Conservation (phyloP, 1,140 invertebrate genomes). For the Cotesia chilonis region DNA sequence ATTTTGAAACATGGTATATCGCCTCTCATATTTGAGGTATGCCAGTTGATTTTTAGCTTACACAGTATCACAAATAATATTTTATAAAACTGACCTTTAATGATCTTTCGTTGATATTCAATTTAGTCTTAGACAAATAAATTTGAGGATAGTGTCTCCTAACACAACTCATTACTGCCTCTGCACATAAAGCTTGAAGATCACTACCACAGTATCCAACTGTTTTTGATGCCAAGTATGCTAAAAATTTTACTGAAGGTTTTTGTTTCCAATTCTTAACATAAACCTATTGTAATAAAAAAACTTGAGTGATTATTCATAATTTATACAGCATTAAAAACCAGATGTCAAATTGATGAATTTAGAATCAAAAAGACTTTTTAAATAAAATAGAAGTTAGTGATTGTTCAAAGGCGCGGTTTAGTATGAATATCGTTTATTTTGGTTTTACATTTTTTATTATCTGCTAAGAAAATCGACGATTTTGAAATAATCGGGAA, state of each 20-base stretch:
- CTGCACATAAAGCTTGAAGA: slow-evolving; percentile 62
- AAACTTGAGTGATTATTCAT: too few species aligned
- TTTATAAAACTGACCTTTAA: slow-evolving; percentile 51
- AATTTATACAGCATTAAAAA: too few species aligned
- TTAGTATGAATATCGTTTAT: too few species aligned
- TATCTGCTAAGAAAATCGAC: too few species aligned
- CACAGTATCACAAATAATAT: background rate
- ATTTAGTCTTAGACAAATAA: slow-evolving; percentile 56
- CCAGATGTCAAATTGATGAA: too few species aligned
- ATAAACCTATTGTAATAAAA: slow-evolving; percentile 48
- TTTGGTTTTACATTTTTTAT: too few species aligned
- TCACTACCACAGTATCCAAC: slow-evolving; percentile 66
- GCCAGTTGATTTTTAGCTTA: background rate
- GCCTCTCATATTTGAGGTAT: too few species aligned
- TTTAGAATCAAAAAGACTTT: too few species aligned
- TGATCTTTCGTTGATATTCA: slow-evolving; percentile 55
- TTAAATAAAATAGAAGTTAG: too few species aligned
- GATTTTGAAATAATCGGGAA: too few species aligned
- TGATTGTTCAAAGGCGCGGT: too few species aligned
- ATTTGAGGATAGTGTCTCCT: slow-evolving; percentile 61
- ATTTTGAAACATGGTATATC: too few species aligned
- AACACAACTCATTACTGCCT: slow-evolving; percentile 62
- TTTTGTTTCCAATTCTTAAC: slow-evolving; percentile 61
- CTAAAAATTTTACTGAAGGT: slow-evolving; percentile 57
- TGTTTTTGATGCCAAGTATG: slow-evolving; percentile 61